Evolutionary conservation across 2,888 invertebrate species (phyloP).

Genomic region (Eupithecia subfuscata): DNA sequence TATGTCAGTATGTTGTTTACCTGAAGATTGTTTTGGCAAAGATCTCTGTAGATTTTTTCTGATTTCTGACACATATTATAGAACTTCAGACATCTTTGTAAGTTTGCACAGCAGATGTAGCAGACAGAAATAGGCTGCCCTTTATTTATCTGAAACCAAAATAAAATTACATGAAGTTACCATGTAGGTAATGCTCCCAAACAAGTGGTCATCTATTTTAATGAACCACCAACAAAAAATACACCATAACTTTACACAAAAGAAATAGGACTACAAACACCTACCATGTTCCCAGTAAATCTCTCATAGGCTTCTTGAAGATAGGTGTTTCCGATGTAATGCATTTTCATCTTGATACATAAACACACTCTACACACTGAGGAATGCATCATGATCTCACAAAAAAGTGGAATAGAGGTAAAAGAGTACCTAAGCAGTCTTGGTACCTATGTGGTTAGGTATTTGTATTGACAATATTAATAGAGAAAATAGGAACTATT

Average conservation of each 20-base stretch:
- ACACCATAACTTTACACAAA: neutral
- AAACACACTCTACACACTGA: conserved; percentile 16
- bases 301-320: conserved; percentile 23
- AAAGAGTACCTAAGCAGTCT: neutral
- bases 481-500: too few relatives aligned
- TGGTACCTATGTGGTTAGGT: too few relatives aligned
- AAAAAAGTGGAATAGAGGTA: neutral
- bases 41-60: conserved; percentile 24
- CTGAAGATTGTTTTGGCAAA: conserved; percentile 17
- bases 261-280: neutral
- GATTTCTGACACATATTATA: conserved; percentile 30
- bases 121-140: conserved; percentile 11
- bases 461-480: too few relatives aligned
- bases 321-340: conserved; percentile 15
- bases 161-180: neutral
- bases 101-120: conserved; percentile 25
- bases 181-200: neutral
- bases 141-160: neutral
- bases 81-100: conserved; percentile 24
- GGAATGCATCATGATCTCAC: neutral
- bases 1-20: conserved; percentile 2
- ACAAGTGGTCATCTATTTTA: neutral
- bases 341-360: conserved; percentile 23
- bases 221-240: neutral
- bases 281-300: conserved; percentile 27